These are phyloP conservation scores for Chalcis sispes DNA, from an alignment of 2,888 invertebrate genomes.

Conservation along the genomic window DNA sequence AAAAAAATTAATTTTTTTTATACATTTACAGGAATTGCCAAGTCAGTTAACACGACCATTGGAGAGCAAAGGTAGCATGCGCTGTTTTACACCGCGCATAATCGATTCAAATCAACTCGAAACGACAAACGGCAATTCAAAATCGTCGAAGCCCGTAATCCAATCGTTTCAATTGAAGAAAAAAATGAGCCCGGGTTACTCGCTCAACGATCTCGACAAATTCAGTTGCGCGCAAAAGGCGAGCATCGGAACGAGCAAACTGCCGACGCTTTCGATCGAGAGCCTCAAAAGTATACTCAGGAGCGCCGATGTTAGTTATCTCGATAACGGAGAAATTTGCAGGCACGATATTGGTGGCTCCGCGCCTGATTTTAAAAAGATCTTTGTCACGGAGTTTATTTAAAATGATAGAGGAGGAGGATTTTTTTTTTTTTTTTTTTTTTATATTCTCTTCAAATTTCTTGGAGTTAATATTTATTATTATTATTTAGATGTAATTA, in stretches of 20 bases:
- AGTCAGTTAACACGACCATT: slow-evolving; percentile 24
- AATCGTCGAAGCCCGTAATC: slow-evolving; percentile 67
- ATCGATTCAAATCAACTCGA: slow-evolving; percentile 62
- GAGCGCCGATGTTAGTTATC: slow-evolving; percentile 71
- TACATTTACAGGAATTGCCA: slow-evolving; percentile 31
- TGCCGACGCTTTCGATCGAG: slow-evolving; percentile 72
- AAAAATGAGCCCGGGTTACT: slow-evolving; percentile 70
- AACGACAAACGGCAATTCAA: slow-evolving; percentile 29
- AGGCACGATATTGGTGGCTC: slow-evolving; percentile 75
- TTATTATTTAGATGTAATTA: too few species aligned
- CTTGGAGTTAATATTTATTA: neutral
- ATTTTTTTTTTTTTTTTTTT: neutral
- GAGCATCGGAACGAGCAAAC: neutral
- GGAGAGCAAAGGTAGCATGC: slow-evolving; percentile 72
- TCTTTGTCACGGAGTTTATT: slow-evolving; percentile 78
- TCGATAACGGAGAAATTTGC: slow-evolving; percentile 74
- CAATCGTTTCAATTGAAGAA: slow-evolving; percentile 70
- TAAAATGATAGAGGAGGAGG: slow-evolving; percentile 61
- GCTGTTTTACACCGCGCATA: slow-evolving; percentile 72
- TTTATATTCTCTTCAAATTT: neutral
- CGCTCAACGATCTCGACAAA: slow-evolving; percentile 75
- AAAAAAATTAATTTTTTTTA: too few species aligned
- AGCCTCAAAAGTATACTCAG: slow-evolving; percentile 72
- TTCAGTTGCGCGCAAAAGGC: slow-evolving; percentile 42
- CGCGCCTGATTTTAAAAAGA: slow-evolving; percentile 79